These are phyloP conservation scores for Acanthopagrus latus DNA, from an alignment of 2,797 vertebrate species.

Conservation along the genomic window DNA sequence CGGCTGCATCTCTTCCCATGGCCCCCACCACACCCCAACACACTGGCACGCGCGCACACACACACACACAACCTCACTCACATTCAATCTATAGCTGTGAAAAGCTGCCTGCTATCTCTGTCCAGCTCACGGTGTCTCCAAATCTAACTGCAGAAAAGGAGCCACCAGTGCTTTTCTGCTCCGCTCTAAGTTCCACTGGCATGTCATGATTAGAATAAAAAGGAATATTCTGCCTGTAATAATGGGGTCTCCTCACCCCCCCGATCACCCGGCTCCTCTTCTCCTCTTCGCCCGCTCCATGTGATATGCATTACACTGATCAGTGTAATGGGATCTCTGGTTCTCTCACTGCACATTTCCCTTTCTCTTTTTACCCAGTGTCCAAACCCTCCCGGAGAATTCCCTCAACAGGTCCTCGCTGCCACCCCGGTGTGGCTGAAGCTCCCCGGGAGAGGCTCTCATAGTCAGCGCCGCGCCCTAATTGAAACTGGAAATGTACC, in stretches of 20 bases:
- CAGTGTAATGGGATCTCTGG: conserved; percentile 70
- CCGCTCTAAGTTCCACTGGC: conserved; percentile 36
- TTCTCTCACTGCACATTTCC: conserved; percentile 72
- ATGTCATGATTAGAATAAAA: conserved; percentile 78
- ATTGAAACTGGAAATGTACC: conserved; percentile 75
- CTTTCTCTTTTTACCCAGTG: conserved; percentile 76
- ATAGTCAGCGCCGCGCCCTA: conserved; percentile 57
- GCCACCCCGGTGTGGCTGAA: conserved; percentile 30
- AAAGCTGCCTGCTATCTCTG: conserved; percentile 31
- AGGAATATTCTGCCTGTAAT: conserved; percentile 77
- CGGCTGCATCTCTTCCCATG: conserved; percentile 72
- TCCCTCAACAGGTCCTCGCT: conserved; percentile 58
- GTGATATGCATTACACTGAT: conserved; percentile 65
- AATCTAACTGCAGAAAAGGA: conserved; percentile 34
- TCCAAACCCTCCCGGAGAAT: conserved; percentile 57
- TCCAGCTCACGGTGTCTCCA: conserved; percentile 32
- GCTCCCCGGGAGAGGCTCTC: conserved; percentile 50
- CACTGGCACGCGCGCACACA: neutral
- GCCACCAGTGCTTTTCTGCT: conserved; percentile 53
- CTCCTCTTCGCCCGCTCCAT: conserved; percentile 32
- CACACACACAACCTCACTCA: conserved; percentile 17
- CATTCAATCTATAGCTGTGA: conserved; percentile 40
- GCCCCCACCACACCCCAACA: conserved; percentile 34
- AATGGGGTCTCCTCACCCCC: conserved; percentile 58
- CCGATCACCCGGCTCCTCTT: conserved; percentile 48